Evolutionary conservation across 2,797 vertebrate species (phyloP), one percentile per base, ranked within the genome.

Genomic region (Peromyscus aztecus): DNA sequence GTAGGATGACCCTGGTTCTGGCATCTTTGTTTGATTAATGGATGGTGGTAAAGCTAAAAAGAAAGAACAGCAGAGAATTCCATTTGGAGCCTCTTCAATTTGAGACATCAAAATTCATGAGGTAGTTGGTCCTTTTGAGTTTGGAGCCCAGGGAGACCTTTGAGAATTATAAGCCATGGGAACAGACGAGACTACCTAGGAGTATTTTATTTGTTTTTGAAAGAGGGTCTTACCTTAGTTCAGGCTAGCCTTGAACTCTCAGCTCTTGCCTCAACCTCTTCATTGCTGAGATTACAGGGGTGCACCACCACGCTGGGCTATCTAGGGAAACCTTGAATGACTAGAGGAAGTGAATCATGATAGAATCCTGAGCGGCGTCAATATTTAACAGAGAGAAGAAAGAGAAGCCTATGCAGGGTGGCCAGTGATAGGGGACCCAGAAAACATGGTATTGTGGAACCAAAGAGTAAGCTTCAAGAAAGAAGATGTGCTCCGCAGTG

Each of bases 21-120:
- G 6, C 34, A 71, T 95, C 73, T 71, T 97, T 91, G 83, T 71
- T 97, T 91, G 78, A 90, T 81, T 88, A 34, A 81, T 59, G 27
- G 21, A 4, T 86, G 24, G 46, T 76, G 43, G 77, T 63, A 9
- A 27, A 67, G 63, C 31, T 57, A 89, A 94, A 95, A 80, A 89
- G 52, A 46, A 87, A 89, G 49, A 85, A 11, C 31, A 63, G 87
- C 37, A 65, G 63, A 91, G 43, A 95, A 71, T 76, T 85, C 61
- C 37, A 52, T 63, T 67, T 80, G 80, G 46, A 55, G 49, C 31
- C 59, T 92, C 40, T 67, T 89, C 82, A 69, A 89, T 86, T 23
- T 52, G 73, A 94, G 24, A 69, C 57, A 83, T 52, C 49, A 29
- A 27, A 43, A 1, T 46, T 40, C 49, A 13, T 3, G 9, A 31